Evolutionary conservation across 1,140 invertebrate species (phyloP), one percentile per base, ranked within the genome.

Genomic region (Cydia pomonella): DNA sequence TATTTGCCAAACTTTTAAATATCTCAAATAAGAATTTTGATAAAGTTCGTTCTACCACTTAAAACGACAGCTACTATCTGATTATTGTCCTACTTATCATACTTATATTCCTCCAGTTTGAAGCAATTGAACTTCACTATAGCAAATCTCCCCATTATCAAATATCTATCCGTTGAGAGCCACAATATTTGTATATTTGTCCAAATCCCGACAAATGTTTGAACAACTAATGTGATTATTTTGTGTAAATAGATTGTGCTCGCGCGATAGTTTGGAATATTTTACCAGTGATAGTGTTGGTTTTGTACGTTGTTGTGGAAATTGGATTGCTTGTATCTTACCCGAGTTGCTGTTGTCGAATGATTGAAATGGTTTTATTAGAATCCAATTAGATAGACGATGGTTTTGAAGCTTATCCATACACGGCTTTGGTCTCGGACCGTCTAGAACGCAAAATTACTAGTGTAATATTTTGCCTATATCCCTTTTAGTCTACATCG

Each of bases 181-280:
- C 13, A 66, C 25, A 66, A 66, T 10, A 69, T 41, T 38, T 69
- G 80, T 76, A 73, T 77, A 75, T 80, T 78, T 82, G 80, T 75
- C 72, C 76, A 33, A 73, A 76, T 33, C 64, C 74, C 53, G 74
- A 76, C 83, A 81, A 82, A 80, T 80, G 73, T 84, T 83, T 85
- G 79, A 41, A 76, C 75, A 81, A 79, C 76, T 82, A 84, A 83
- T 81, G 79, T 80, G 78, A 84, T 83, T 83, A 82, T 83, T 79
- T 83, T 74, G 77, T 71, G 44, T 73, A 83, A 83, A 84, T 81
- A 79, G 75, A 77, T 81, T 80, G 76, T 33, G 29, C 64, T 69
- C 16, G 64, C 16, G 64, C 64, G 64, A 69, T 69, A 69, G 64
- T 69, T 69, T 18, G 27, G 64, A 69, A 69, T 69, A 33, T 69